These are phyloP conservation scores for Percopsis omiscomaycus DNA, from an alignment of 2,797 vertebrate species.

Conservation along the genomic window DNA sequence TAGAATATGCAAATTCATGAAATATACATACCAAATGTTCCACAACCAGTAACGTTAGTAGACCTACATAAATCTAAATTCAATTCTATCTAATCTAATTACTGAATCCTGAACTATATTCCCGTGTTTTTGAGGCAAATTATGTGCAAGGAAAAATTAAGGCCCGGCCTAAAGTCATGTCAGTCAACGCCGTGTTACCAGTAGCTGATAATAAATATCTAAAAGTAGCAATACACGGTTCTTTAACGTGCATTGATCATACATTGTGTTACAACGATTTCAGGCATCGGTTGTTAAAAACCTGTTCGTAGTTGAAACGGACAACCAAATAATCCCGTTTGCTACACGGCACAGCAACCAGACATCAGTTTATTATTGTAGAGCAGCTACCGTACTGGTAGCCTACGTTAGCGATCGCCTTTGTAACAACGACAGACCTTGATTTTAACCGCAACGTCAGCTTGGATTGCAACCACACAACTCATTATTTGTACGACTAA, in stretches of 20 bases:
- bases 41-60: too few relatives aligned
- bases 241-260: background rate
- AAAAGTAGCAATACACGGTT: too few relatives aligned
- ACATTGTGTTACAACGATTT: constrained; percentile 11
- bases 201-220: background rate
- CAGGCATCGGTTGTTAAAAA: background rate
- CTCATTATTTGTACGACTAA: background rate
- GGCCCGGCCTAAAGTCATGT: too few relatives aligned
- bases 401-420: constrained; percentile 52
- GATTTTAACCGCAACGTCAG: constrained; percentile 26
- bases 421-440: constrained; percentile 40
- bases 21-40: too few relatives aligned
- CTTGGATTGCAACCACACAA: constrained; percentile 40
- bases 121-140: too few relatives aligned
- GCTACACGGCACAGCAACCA: constrained; percentile 1
- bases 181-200: background rate
- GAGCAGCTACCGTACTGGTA: background rate
- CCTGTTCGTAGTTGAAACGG: background rate
- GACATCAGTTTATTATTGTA: constrained; percentile 51
- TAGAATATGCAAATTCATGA: too few relatives aligned
- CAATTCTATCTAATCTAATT: too few relatives aligned
- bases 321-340: constrained; percentile 4
- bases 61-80: too few relatives aligned
- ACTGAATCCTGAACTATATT: too few relatives aligned
- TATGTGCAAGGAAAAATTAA: too few relatives aligned